Percentiles rank a stretch among this genome's conserved stretches.
phyloP scores from a whole-genome alignment of 2,113 vertebrate species.

The Bostrychus sinensis region DNA sequence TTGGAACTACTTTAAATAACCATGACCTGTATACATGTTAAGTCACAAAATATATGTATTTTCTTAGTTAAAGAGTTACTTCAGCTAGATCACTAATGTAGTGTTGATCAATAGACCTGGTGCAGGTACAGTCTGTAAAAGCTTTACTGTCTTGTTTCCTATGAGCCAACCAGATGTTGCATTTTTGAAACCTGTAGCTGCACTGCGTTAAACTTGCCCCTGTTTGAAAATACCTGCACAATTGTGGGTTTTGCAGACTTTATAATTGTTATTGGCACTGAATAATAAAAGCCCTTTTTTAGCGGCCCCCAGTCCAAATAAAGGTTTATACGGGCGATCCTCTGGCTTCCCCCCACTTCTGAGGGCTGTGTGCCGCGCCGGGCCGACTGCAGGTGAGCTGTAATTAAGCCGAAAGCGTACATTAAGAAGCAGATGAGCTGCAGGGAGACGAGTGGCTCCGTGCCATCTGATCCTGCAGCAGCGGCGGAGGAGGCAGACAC shows the following conservation, averaged over 20 bases:
- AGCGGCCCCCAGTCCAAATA: constrained; percentile 47
- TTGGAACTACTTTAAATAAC: no score
- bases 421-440: constrained; percentile 68
- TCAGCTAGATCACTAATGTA: not conserved
- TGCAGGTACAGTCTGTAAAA: constrained; percentile 9
- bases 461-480: constrained; percentile 69
- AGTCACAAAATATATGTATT: no score
- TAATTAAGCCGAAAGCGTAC: constrained; percentile 69
- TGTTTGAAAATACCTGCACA: constrained; percentile 57
- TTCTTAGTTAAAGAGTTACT: not conserved
- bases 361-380: constrained; percentile 54
- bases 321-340: constrained; percentile 47
- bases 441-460: constrained; percentile 58
- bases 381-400: constrained; percentile 71
- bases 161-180: constrained; percentile 59
- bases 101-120: not conserved
- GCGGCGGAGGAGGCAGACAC: constrained; percentile 69
- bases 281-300: constrained; percentile 70
- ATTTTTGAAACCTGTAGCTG: constrained; percentile 21
- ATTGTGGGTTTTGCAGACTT: constrained; percentile 59
- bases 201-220: constrained; percentile 14
- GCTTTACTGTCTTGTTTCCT: not conserved
- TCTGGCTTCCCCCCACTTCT: not conserved
- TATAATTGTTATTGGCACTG: constrained; percentile 69
- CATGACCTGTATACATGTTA: no score